Percentiles rank a stretch among this genome's conserved stretches.
phyloP scores from a whole-genome alignment of 2,888 invertebrate genomes.

The Sarcophaga caerulescens region DNA sequence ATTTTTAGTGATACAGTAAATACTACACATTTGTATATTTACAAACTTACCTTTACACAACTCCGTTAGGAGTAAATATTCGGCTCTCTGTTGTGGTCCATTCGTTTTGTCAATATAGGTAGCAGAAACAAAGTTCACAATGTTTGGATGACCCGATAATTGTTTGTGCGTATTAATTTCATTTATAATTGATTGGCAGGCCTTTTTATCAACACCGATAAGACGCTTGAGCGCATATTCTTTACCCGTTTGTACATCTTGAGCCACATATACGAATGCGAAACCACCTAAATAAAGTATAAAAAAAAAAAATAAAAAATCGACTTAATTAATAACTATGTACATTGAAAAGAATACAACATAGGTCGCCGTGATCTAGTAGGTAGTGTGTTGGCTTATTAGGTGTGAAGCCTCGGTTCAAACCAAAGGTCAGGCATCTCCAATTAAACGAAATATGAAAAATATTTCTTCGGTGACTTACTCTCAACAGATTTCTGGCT shows the following conservation, averaged over 20 bases:
- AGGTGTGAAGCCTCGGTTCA: no score
- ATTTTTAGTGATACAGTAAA: neutral
- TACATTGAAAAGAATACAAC: no score
- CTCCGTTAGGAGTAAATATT: slow-evolving; percentile 96
- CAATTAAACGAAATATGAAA: no score
- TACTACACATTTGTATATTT: neutral
- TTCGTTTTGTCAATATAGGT: slow-evolving; percentile 90
- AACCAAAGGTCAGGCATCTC: no score
- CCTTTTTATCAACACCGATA: slow-evolving; percentile 91
- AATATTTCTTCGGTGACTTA: no score
- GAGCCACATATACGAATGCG: slow-evolving; percentile 96
- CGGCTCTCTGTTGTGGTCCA: slow-evolving; percentile 91
- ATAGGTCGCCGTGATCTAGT: no score
- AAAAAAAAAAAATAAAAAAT: slow-evolving; percentile 17
- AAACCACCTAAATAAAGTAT: slow-evolving; percentile 89
- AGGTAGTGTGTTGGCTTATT: no score
- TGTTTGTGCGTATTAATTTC: slow-evolving; percentile 93
- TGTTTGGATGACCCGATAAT: slow-evolving; percentile 94
- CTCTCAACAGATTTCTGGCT: no score
- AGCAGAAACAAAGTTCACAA: slow-evolving; percentile 94
- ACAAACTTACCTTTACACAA: slow-evolving; percentile 89
- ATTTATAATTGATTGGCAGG: slow-evolving; percentile 89
- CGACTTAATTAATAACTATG: neutral
- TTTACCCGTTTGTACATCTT: slow-evolving; percentile 91
- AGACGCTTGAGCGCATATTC: slow-evolving; percentile 96